Base-by-base conservation (phyloP, 2,797 vertebrate genomes). In the Galaxias olidus region DNA sequence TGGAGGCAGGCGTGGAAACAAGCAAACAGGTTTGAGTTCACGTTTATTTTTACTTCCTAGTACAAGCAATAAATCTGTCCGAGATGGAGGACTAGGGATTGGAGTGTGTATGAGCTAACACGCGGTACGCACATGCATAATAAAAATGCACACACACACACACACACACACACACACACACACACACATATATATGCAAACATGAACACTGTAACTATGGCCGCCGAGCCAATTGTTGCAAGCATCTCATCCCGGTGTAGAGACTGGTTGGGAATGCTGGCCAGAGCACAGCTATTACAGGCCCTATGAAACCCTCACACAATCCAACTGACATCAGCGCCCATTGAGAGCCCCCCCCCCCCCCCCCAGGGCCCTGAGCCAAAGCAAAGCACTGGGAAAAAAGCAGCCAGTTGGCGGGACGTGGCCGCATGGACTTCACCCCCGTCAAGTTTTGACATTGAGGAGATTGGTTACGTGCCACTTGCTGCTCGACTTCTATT, bases 11-110 rank as follows among this genome's bases (percentile, higher is more conserved):
- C 10, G 61, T 59, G 66, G 72, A 77, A 78, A 72, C 63, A 71
- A 19, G 68, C 76, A 82, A 81, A 74, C 69, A 73, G 19, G 30
- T 6, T 30, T 30, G 30, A 30, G 59, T 71, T 70, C 47, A 51
- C 72, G 63, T 79, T 73, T 43, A 73, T 81, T 72, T 82, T 82
- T 77, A 81, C 68, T 69, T 68, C 81, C 60, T 70, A 72, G 58
- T 10, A 59, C 71, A 82, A 78, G 77, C 79, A 81, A 75, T 84
- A 83, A 87, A 87, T 83, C 73, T 77, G 79, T 83, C 77, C 78
- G 68, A 65, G 70, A 65, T 14, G 11, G 41, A 74, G 53, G 56
- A 62, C 49, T 42, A 46, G 69, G 53, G 30, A 43, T 41, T 63
- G 42, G 55, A 55, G 49, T 60, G 59, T 65, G 69, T 63, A 43